Base-by-base conservation (phyloP, 2,113 vertebrate genomes). In the Gymnorhina tibicen region DNA sequence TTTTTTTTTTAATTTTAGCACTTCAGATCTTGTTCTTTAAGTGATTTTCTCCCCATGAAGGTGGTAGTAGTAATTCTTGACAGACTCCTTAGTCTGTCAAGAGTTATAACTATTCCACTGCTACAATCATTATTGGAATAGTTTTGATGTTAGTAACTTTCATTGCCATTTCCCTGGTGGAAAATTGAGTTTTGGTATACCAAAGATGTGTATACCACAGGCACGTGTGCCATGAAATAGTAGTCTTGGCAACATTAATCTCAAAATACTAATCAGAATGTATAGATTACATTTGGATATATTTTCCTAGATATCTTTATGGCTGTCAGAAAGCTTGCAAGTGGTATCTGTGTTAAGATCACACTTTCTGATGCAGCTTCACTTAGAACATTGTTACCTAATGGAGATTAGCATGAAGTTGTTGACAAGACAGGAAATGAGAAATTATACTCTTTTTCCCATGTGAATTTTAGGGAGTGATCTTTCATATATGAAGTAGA, bases 11-110 rank as follows among this genome's bases (percentile, higher is more conserved):
- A 0, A 33, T 46, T 86, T 53, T 74, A 62, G 22, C 42, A 63
- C 20, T 84, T 89, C 20, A 46, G 55, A 37, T 81, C 35, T 62
- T 77, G 19, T 20, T 66, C 42, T 89, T 69, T 13, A 63, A 60
- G 62, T 0, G 0, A 4, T 55, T 78, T 89, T 78, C 15, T 68
- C 70, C 24, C 37, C 44, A 1, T 68, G 15, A 47, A 83, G 21
- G 7, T 63, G 55, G 22, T 18, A 80, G n/a, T 47, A 9, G 1
- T 81, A 70, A 67, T 63, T 87, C 39, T 78, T 66, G 21, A 32
- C 16, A 53, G 18, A 66, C 9, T 80, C 27, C 16, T 50, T 53
- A 39, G 23, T 59, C 33, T 81, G 13, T 59, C 27, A 46, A n/a
- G 44, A 66, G 24, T 44, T 81, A 73, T 67, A 66, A 32, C 33